Evolutionary conservation across 2,113 vertebrate species (phyloP).

Genomic region (Proteles cristata): DNA sequence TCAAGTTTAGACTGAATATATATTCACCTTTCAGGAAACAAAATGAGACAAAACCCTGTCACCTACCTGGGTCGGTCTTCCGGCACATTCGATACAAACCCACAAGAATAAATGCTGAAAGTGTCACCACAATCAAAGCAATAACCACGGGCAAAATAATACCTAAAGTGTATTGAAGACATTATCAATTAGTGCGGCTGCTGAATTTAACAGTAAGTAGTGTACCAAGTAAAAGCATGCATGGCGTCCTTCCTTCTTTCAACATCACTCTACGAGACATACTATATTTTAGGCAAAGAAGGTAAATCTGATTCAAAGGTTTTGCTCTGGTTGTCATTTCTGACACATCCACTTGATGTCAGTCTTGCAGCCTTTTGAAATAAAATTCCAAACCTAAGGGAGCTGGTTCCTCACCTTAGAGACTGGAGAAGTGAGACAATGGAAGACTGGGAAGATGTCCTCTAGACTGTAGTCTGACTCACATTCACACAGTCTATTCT

Average conservation of each 20-base stretch:
- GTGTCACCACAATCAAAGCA: conserved; percentile 85
- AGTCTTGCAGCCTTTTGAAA: conserved; percentile 67
- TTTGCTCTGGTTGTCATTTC: conserved; percentile 58
- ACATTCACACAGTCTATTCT: neutral
- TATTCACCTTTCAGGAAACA: neutral
- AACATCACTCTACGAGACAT: neutral
- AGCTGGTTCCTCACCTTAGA: neutral
- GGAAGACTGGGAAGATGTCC: neutral
- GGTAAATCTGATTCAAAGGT: neutral
- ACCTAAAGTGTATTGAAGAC: conserved; percentile 74
- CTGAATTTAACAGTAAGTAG: neutral
- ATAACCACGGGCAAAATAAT: conserved; percentile 87
- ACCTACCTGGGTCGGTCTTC: conserved; percentile 87
- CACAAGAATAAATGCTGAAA: conserved; percentile 85
- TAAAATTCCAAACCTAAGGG: neutral
- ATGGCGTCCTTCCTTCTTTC: neutral
- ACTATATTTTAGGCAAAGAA: neutral
- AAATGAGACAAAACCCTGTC: conserved; percentile 2
- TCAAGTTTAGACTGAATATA: neutral
- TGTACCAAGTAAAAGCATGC: neutral
- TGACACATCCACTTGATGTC: conserved; percentile 65
- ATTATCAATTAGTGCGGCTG: neutral
- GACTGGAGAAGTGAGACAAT: neutral
- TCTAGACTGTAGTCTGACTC: neutral
- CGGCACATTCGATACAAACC: conserved; percentile 87